Conservation (phyloP, 30 jellyfish, hydroid and myxozoan species). For the Aurelia sp. region DNA sequence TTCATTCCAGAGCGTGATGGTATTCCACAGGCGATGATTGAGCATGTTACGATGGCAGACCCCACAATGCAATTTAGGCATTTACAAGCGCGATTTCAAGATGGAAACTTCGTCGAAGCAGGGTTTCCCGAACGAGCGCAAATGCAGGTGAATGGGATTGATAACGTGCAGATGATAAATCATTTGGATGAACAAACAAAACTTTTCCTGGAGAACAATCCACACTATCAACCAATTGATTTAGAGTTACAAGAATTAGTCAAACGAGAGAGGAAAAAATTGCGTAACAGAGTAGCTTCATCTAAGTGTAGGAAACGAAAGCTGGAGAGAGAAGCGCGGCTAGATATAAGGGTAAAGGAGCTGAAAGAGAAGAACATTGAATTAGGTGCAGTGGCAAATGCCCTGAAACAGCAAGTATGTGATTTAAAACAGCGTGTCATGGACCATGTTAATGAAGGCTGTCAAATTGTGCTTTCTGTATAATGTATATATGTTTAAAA, state of each 20-base stretch:
- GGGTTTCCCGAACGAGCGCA: constrained; percentile 71
- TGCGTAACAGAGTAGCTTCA: constrained; percentile 97
- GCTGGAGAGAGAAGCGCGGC: constrained; percentile 96
- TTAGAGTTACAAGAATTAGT: constrained; percentile 97
- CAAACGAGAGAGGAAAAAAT: constrained; percentile 95
- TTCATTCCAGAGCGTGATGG: constrained; percentile 87
- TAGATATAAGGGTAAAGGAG: constrained; percentile 93
- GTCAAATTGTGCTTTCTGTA: constrained; percentile 93
- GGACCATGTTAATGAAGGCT: constrained; percentile 99
- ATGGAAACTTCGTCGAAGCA: constrained; percentile 52
- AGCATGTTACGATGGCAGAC: constrained; percentile 73
- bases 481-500: not conserved
- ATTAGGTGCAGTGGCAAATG: constrained; percentile 97
- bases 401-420: constrained; percentile 97
- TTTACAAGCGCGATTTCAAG: constrained; percentile 68
- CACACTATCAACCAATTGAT: constrained; percentile 94
- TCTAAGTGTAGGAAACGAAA: constrained; percentile 97
- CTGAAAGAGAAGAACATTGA: constrained; percentile 97
- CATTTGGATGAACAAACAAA: constrained; percentile 88
- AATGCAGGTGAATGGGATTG: constrained; percentile 71
- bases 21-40: constrained; percentile 59
- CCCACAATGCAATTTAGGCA: constrained; percentile 74
- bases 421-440: constrained; percentile 97
- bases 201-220: constrained; percentile 86
- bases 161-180: constrained; percentile 35